A percentile compares a stretch with the other conserved stretches of the same genome.
Evolutionary conservation across 1,140 invertebrate genomes (phyloP).

Genomic region (Heliconius eleuchia): DNA sequence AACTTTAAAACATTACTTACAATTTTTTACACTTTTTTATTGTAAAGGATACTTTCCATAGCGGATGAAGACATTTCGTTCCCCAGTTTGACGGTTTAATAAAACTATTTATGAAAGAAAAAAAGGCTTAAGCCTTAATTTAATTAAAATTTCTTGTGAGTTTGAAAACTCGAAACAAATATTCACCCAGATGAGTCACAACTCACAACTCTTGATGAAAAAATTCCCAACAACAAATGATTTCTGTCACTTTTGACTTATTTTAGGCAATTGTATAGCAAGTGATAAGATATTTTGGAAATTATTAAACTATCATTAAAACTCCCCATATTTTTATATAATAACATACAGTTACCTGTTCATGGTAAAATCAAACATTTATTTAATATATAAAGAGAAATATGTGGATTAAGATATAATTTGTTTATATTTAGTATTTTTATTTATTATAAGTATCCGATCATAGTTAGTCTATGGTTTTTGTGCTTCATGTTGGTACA

Average conservation of each 20-base stretch:
- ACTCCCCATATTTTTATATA: no score
- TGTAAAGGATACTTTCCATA: slow-evolving; percentile 94
- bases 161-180: slow-evolving; percentile 25
- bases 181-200: slow-evolving; percentile 45
- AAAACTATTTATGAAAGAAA: slow-evolving; percentile 53
- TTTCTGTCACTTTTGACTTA: background rate
- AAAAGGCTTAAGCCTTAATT: slow-evolving; percentile 42
- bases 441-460: slow-evolving; percentile 14
- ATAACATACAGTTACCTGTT: no score
- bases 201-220: slow-evolving; percentile 35
- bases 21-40: background rate
- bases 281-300: background rate
- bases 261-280: background rate
- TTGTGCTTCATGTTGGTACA: slow-evolving; percentile 46
- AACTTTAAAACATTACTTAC: background rate
- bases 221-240: slow-evolving; percentile 4
- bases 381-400: background rate
- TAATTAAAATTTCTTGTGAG: slow-evolving; percentile 11
- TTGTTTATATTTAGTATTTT: background rate
- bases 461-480: slow-evolving; percentile 17
- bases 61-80: slow-evolving; percentile 92
- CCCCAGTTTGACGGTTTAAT: slow-evolving; percentile 84
- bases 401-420: background rate
- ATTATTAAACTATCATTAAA: background rate
- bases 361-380: background rate